Conservation (phyloP, 2,797 vertebrate genomes). For the Euthynnus affinis region DNA sequence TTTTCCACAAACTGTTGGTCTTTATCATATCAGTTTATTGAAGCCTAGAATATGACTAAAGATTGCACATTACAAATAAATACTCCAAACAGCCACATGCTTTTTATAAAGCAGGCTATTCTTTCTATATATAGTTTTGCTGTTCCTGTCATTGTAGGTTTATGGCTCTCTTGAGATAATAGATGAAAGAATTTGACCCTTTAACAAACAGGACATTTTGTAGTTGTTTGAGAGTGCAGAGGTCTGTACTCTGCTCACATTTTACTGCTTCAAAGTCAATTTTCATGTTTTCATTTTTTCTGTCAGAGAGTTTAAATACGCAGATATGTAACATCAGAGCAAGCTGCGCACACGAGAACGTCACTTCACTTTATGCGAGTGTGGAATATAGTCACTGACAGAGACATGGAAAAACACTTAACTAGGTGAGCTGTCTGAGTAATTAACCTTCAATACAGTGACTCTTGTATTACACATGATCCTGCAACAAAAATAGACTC, state of each 20-base stretch:
- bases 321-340: background rate
- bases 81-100: background rate
- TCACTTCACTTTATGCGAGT: conserved; percentile 1
- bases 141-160: background rate
- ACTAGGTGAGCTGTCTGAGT: conserved; percentile 2
- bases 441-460: conserved; percentile 35
- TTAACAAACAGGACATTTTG: background rate
- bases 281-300: background rate
- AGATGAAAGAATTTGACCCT: background rate
- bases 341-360: background rate
- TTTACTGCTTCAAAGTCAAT: background rate
- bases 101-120: background rate
- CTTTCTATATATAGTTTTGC: background rate
- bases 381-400: conserved; percentile 23
- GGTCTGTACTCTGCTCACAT: background rate
- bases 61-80: background rate
- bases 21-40: background rate
- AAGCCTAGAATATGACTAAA: background rate
- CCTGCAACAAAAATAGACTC: conserved; percentile 10
- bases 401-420: conserved; percentile 48
- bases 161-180: background rate
- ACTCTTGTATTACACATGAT: conserved; percentile 18
- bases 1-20: background rate
- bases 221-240: background rate
- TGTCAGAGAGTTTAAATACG: background rate